Evolutionary conservation across 2,797 vertebrate genomes (phyloP).

Genomic region (Manis pentadactyla): DNA sequence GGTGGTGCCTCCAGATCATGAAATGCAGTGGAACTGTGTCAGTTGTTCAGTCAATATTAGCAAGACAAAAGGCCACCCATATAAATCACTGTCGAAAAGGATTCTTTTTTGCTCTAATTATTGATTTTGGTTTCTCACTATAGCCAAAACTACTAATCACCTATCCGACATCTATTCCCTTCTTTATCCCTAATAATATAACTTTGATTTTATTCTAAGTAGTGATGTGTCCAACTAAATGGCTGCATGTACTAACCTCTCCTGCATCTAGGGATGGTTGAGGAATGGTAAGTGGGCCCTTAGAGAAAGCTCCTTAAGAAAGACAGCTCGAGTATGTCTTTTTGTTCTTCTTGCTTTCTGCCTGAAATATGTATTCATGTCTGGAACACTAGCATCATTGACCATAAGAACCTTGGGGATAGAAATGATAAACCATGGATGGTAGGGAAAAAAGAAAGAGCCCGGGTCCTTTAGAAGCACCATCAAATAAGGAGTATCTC

Average conservation of each 20-base stretch:
- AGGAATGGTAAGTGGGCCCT: neutral
- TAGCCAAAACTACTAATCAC: neutral
- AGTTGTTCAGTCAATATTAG: neutral
- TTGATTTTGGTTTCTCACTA: constrained; percentile 18
- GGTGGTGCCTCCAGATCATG: neutral
- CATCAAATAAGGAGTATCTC: neutral
- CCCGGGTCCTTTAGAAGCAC: neutral
- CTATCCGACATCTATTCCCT: neutral
- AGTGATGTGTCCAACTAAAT: neutral
- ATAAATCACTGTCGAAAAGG: constrained; percentile 11
- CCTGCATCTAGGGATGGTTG: neutral
- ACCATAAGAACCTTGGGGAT: neutral
- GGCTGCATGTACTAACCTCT: neutral
- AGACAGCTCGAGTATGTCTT: neutral
- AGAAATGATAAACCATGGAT: neutral
- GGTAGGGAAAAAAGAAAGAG: neutral
- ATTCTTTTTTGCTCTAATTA: neutral
- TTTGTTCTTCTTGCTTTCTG: neutral
- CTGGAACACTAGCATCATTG: neutral
- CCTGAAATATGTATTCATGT: neutral
- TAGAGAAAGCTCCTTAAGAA: neutral
- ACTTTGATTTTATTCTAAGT: constrained; percentile 43
- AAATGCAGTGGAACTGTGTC: neutral
- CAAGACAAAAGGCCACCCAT: neutral
- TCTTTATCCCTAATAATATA: constrained; percentile 1